phyloP scores from a whole-genome alignment of 2,888 invertebrate species.

The Incurvaria masculella region DNA sequence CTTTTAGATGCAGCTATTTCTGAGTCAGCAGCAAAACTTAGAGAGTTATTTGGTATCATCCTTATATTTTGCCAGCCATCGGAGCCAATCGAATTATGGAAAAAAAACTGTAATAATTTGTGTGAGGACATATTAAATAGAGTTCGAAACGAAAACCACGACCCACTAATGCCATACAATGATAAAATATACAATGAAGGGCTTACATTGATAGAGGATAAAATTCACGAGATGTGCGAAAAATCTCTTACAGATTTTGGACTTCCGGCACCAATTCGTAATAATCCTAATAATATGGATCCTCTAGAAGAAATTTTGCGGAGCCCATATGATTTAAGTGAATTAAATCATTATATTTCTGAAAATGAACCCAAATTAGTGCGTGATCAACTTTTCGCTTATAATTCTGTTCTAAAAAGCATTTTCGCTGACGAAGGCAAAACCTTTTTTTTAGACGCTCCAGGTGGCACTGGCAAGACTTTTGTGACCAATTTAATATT shows the following conservation, averaged over 20 bases:
- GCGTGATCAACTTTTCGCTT: conserved; percentile 8
- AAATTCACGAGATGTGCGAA: neutral
- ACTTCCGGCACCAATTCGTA: neutral
- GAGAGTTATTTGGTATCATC: conserved; percentile 11
- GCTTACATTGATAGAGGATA: neutral
- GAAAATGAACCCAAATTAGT: too few relatives aligned
- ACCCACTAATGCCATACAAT: neutral
- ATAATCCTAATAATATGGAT: neutral
- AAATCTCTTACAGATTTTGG: neutral
- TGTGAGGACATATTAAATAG: conserved; percentile 9
- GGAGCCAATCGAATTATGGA: conserved; percentile 7
- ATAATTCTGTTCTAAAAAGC: conserved; percentile 10
- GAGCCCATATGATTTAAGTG: neutral
- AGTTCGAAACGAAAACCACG: neutral
- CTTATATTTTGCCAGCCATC: conserved; percentile 9
- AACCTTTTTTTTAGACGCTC: too few relatives aligned
- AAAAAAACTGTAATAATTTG: conserved; percentile 8
- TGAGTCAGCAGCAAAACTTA: conserved; percentile 9
- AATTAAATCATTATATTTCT: neutral
- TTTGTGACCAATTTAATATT: too few relatives aligned
- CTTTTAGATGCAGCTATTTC: conserved; percentile 11
- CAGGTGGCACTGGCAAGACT: too few relatives aligned
- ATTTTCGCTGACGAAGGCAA: conserved; percentile 4
- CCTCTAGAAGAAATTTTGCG: neutral
- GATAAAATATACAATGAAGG: neutral